Percentiles rank a stretch among this genome's conserved stretches.
These are phyloP conservation scores for Phaetusa simplex DNA, from an alignment of 2,113 vertebrate genomes.

Conservation along the genomic window DNA sequence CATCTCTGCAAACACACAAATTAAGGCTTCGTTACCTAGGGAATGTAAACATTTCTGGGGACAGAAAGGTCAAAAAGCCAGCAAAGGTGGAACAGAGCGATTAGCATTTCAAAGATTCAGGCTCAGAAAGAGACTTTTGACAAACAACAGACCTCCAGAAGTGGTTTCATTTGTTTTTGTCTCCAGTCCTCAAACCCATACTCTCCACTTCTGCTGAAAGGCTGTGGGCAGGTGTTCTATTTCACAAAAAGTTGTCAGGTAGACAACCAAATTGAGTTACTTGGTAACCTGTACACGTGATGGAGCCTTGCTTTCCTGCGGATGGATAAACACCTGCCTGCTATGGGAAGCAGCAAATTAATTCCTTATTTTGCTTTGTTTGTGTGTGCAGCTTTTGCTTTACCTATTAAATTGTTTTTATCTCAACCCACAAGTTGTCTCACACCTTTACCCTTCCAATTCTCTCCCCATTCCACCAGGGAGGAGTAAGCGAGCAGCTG, in stretches of 20 bases:
- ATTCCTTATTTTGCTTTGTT: neutral
- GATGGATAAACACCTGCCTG: neutral
- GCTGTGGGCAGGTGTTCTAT: neutral
- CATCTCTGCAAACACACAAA: neutral
- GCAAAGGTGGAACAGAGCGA: neutral
- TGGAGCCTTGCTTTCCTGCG: neutral
- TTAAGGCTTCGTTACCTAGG: neutral
- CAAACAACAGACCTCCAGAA: neutral
- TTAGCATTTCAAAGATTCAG: neutral
- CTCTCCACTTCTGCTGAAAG: neutral
- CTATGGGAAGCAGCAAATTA: neutral
- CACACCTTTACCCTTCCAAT: neutral
- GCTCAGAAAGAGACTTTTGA: neutral
- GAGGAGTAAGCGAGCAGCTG: neutral
- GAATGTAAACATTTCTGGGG: neutral
- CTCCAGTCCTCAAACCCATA: neutral
- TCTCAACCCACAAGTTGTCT: neutral
- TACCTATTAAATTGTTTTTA: neutral
- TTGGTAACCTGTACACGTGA: accelerated
- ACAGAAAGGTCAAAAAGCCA: neutral
- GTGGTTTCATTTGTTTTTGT: neutral
- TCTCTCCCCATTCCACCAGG: neutral
- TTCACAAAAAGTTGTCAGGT: neutral
- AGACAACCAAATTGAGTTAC: neutral
- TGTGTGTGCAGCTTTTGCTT: neutral